Percentiles rank a stretch among this genome's conserved stretches.
Evolutionary conservation across 2,888 invertebrate species (phyloP).

Genomic region (Dendrolimus houi): DNA sequence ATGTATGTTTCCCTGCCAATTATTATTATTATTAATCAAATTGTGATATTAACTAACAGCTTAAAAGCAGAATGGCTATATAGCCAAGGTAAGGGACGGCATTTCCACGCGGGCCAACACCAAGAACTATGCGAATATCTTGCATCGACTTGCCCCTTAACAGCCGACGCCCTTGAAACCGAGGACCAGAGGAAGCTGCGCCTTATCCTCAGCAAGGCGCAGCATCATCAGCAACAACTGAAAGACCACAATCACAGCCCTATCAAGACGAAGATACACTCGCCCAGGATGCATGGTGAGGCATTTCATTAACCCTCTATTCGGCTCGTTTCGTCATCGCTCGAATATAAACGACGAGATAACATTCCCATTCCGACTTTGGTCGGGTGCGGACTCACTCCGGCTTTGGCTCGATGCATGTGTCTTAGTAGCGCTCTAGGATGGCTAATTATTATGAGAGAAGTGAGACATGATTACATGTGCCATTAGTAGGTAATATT

Average conservation of each 20-base stretch:
- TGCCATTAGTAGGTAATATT: no score
- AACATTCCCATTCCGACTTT: no score
- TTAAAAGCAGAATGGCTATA: constrained; percentile 96
- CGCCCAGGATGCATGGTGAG: constrained; percentile 69
- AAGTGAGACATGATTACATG: no score
- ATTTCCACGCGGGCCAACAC: constrained; percentile 92
- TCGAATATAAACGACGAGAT: no score
- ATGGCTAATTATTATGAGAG: no score
- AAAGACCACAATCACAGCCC: constrained; percentile 80
- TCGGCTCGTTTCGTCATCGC: no score
- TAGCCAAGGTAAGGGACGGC: constrained; percentile 94
- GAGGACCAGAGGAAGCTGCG: constrained; percentile 92
- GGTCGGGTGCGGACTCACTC: no score
- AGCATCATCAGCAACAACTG: constrained; percentile 91
- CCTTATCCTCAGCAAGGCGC: constrained; percentile 91
- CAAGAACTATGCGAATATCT: constrained; percentile 87
- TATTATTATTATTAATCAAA: not conserved
- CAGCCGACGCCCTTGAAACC: constrained; percentile 87
- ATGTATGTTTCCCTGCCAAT: no score
- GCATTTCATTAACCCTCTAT: no score
- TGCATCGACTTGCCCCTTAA: constrained; percentile 87
- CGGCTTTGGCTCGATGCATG: no score
- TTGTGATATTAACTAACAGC: constrained; percentile 60
- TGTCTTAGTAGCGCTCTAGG: no score
- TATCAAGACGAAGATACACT: constrained; percentile 55